These are phyloP conservation scores for Peromyscus nudipes DNA, from an alignment of 2,797 vertebrate genomes.

Conservation along the genomic window DNA sequence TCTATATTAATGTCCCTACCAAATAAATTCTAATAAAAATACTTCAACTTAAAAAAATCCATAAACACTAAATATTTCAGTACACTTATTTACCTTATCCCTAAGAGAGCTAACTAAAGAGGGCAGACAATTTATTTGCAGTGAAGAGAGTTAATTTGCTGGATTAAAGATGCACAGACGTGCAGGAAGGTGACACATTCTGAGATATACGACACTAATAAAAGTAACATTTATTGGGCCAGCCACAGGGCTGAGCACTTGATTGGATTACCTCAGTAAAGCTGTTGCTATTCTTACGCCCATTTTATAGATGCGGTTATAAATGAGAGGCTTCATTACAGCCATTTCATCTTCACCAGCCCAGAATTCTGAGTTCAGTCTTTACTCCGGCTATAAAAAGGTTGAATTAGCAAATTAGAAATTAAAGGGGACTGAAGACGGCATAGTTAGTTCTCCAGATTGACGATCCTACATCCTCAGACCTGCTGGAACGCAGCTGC, in stretches of 20 bases:
- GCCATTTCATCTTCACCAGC: constrained; percentile 72
- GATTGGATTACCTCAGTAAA: constrained; percentile 64
- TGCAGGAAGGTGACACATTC: constrained; percentile 59
- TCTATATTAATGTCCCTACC: constrained; percentile 40
- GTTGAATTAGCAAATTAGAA: constrained; percentile 71
- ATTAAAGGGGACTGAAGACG: constrained; percentile 33
- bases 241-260: constrained; percentile 47
- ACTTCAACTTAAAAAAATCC: constrained; percentile 41
- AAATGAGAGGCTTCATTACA: constrained; percentile 63
- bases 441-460: neutral
- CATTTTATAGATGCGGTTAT: constrained; percentile 68
- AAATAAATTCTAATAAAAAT: constrained; percentile 47
- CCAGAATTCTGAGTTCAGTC: constrained; percentile 56
- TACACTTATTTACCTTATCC: constrained; percentile 60
- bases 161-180: constrained; percentile 65
- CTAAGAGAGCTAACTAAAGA: constrained; percentile 67
- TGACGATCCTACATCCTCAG: neutral
- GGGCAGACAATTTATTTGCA: constrained; percentile 52
- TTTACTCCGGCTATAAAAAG: constrained; percentile 69
- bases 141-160: constrained; percentile 63
- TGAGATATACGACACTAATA: constrained; percentile 63
- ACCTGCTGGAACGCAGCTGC: constrained; percentile 4
- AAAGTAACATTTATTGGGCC: constrained; percentile 70
- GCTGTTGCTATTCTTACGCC: constrained; percentile 38
- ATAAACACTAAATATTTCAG: constrained; percentile 71